These are phyloP conservation scores for Rhea pennata DNA, from an alignment of 2,113 vertebrate species.

Conservation along the genomic window DNA sequence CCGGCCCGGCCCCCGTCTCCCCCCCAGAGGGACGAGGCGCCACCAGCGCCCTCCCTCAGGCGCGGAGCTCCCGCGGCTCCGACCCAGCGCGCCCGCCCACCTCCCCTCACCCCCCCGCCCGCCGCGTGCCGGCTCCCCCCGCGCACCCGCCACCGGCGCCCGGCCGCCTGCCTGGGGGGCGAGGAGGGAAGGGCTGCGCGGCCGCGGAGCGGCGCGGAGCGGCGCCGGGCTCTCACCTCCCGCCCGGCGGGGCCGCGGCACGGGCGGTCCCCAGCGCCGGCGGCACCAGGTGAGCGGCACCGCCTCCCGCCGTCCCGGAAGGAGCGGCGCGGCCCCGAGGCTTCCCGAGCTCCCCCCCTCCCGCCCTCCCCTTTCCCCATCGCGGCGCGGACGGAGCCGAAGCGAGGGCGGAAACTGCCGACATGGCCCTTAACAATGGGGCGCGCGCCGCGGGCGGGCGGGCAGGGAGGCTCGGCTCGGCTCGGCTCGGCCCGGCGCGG, in stretches of 20 bases:
- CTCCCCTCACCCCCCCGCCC: too few species aligned
- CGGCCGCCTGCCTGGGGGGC: neutral
- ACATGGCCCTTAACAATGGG: slow-evolving; percentile 42
- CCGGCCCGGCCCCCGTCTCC: neutral
- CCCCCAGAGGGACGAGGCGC: neutral
- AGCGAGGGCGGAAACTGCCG: slow-evolving; percentile 73
- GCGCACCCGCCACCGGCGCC: neutral
- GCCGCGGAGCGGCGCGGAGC: neutral
- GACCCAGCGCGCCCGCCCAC: neutral
- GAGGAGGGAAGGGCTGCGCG: neutral
- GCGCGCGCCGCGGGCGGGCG: neutral
- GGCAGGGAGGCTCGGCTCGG: neutral
- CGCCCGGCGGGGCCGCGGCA: neutral
- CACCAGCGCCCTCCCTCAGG: neutral
- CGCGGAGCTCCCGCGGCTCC: neutral
- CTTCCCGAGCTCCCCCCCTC: neutral
- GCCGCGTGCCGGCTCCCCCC: neutral
- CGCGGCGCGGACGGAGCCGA: slow-evolving; percentile 59
- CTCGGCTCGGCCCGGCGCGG: slow-evolving; percentile 38
- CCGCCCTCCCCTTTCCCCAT: slow-evolving; percentile 10
- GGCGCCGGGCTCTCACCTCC: neutral
- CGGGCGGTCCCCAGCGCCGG: neutral
- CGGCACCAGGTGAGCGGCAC: slow-evolving; percentile 30
- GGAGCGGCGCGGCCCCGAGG: neutral
- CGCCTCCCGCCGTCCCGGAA: slow-evolving; percentile 41